Percentiles rank a stretch among this genome's conserved stretches.
These are phyloP conservation scores for Catagonus wagneri DNA, from an alignment of 2,113 vertebrate species.

Conservation along the genomic window DNA sequence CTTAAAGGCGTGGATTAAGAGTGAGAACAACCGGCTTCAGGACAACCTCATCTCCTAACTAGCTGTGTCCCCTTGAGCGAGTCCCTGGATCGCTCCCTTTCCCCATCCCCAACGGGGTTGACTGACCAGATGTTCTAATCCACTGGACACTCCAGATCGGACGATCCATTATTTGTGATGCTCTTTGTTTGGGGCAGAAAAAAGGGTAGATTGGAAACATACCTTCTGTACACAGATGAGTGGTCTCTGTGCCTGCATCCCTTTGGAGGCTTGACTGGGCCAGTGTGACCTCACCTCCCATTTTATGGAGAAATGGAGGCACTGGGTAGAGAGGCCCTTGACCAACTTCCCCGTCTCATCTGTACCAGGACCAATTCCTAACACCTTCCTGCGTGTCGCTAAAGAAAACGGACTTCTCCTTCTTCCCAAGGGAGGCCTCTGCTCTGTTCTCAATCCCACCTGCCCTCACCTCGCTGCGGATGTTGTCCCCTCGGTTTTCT, in stretches of 20 bases:
- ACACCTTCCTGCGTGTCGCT: not conserved
- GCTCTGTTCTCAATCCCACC: too few species aligned
- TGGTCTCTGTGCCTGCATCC: not conserved
- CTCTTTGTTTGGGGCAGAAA: not conserved
- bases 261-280: not conserved
- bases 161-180: too few species aligned
- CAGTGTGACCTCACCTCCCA: not conserved
- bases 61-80: not conserved
- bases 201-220: not conserved
- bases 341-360: not conserved
- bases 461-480: not conserved
- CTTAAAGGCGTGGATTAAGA: not conserved
- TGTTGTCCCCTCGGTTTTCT: not conserved
- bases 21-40: not conserved
- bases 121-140: too few species aligned
- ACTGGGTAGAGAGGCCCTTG: not conserved
- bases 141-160: rapidly evolving
- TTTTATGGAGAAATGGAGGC: not conserved
- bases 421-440: not conserved
- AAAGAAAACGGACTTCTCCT: not conserved
- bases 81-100: not conserved
- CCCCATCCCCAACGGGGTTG: not conserved
- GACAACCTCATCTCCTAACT: not conserved
- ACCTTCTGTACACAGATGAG: rapidly evolving
- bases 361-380: not conserved